Evolutionary conservation across 2,797 vertebrate genomes (phyloP).

Genomic region (Ispidina lecontei): DNA sequence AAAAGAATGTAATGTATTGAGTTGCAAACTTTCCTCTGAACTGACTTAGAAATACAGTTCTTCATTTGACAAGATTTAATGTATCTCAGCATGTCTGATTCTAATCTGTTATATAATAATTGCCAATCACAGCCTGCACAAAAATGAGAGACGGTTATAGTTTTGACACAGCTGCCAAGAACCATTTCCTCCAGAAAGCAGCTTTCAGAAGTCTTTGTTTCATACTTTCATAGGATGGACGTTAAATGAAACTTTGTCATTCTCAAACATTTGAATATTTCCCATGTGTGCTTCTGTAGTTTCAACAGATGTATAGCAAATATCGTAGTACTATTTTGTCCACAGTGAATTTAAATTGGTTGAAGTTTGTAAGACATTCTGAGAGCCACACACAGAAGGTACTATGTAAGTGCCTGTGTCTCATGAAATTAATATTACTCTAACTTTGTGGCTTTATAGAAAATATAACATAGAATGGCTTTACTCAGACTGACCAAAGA

Average conservation of each 20-base stretch:
- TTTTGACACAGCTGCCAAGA: not conserved
- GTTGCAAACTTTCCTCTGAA: not conserved
- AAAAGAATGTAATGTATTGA: not conserved
- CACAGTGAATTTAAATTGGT: not conserved
- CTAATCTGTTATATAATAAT: not conserved
- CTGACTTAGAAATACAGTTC: not conserved
- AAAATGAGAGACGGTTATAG: not conserved
- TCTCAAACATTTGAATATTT: not conserved
- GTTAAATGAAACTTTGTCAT: not conserved
- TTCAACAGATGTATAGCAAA: not conserved
- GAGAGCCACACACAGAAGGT: not conserved
- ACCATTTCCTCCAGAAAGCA: constrained; percentile 5
- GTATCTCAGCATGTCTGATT: not conserved
- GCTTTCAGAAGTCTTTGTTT: not conserved
- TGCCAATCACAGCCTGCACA: not conserved
- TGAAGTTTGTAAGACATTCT: not conserved
- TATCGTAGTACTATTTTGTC: not conserved
- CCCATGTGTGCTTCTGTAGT: not conserved
- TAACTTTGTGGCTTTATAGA: not conserved
- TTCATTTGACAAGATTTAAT: not conserved
- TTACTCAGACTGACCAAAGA: not conserved
- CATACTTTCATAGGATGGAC: not conserved
- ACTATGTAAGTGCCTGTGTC: not conserved
- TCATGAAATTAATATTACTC: not conserved
- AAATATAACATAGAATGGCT: not conserved